These are phyloP conservation scores for Drosophila birchii DNA, from an alignment of 2,888 invertebrate genomes.

Conservation along the genomic window DNA sequence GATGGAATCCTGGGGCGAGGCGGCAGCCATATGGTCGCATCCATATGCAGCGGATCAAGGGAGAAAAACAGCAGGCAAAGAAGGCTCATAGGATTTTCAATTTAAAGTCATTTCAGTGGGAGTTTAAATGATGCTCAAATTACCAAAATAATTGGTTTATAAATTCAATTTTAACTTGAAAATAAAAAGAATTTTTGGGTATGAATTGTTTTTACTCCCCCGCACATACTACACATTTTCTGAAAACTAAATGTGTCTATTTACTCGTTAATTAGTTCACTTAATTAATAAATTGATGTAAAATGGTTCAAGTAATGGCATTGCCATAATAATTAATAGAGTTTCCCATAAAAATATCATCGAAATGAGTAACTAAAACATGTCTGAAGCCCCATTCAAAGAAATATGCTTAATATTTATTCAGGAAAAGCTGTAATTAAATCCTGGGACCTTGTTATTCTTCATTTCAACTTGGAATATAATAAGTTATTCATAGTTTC, in stretches of 20 bases:
- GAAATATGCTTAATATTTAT: no score
- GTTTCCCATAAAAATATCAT: neutral
- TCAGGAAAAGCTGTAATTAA: neutral
- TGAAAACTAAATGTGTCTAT: neutral
- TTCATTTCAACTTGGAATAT: neutral
- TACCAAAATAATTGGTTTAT: neutral
- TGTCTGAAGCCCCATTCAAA: neutral
- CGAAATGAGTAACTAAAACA: neutral
- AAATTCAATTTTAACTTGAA: neutral
- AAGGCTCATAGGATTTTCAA: no score
- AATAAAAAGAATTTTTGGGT: neutral
- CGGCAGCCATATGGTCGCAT: conserved; percentile 21
- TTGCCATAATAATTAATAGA: neutral
- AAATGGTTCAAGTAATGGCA: conserved; percentile 7
- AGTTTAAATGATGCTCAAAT: neutral
- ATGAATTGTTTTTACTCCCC: neutral
- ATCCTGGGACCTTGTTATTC: neutral
- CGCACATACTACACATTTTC: neutral
- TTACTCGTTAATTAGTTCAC: neutral
- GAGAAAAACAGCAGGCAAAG: neutral
- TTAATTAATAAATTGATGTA: conserved; percentile 1
- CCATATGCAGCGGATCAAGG: conserved; percentile 7
- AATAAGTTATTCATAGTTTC: conserved; percentile 6
- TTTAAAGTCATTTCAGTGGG: neutral
- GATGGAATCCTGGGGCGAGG: conserved; percentile 15